Evolutionary conservation across 2,888 invertebrate species (phyloP).

Genomic region (Aphidius colemani): DNA sequence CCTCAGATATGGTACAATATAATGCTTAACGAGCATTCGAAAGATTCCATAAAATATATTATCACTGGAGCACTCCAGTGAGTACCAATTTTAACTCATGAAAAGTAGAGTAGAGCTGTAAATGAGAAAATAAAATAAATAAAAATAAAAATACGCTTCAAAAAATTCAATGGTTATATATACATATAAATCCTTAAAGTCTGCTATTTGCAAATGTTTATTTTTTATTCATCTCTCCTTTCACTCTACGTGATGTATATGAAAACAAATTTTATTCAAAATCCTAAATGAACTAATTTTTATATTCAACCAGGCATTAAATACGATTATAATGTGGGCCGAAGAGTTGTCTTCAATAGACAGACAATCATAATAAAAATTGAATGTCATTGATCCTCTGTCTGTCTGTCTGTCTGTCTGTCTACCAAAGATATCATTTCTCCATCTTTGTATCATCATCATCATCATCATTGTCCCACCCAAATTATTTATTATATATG

Average conservation of each 20-base stretch:
- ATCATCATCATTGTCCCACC: slow-evolving; percentile 19
- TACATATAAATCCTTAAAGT: neutral
- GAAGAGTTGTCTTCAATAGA: slow-evolving; percentile 29
- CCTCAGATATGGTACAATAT: neutral
- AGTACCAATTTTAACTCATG: no score
- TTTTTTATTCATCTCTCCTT: neutral
- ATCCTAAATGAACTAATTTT: slow-evolving; percentile 50
- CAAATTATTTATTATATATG: slow-evolving; percentile 19
- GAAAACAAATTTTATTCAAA: slow-evolving; percentile 37
- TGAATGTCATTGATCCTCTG: slow-evolving; percentile 24
- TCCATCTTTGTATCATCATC: no score
- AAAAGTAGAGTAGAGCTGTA: no score
- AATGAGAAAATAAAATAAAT: no score
- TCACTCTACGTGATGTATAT: no score
- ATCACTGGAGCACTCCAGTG: no score
- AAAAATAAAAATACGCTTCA: no score
- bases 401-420: slow-evolving; percentile 13
- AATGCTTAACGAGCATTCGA: slow-evolving; percentile 11
- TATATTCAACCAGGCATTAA: slow-evolving; percentile 47
- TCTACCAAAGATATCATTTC: slow-evolving; percentile 31
- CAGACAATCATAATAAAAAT: slow-evolving; percentile 33
- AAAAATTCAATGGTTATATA: neutral
- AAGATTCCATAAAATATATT: neutral
- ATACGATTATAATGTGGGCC: slow-evolving; percentile 46
- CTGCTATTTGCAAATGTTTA: neutral